Conservation (phyloP, 2,113 vertebrate species). For the Epinephelus lanceolatus region DNA sequence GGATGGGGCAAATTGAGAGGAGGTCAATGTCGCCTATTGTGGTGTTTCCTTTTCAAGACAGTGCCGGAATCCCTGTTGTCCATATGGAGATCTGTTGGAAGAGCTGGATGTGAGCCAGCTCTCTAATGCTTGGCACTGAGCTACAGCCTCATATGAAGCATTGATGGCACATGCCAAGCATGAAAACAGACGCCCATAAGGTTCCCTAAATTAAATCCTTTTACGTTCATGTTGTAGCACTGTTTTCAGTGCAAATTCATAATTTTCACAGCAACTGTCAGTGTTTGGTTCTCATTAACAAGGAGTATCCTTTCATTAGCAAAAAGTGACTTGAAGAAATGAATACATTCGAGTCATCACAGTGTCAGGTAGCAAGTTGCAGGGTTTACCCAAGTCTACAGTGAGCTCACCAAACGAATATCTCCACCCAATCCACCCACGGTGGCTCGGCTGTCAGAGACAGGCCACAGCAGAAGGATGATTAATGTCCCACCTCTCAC, state of each 20-base stretch:
- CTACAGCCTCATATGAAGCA: constrained; percentile 21
- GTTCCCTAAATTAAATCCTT: constrained; percentile 45
- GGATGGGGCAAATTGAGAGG: constrained; percentile 37
- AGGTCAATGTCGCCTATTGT: constrained; percentile 64
- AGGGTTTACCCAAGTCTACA: constrained; percentile 42
- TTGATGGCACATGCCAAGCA: constrained; percentile 41
- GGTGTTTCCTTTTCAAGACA: constrained; percentile 33
- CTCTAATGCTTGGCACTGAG: constrained; percentile 39
- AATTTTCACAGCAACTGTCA: constrained; percentile 18
- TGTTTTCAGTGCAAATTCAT: neutral
- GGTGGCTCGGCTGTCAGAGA: constrained; percentile 59
- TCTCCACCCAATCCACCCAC: constrained; percentile 51
- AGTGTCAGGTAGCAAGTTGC: neutral
- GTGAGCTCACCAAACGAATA: constrained; percentile 44
- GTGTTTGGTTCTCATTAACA: constrained; percentile 17
- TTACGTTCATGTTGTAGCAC: constrained; percentile 4
- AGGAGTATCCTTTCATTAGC: neutral
- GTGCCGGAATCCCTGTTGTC: constrained; percentile 45
- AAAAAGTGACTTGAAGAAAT: neutral
- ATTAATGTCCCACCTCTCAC: constrained; percentile 82
- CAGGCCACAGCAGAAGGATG: constrained; percentile 73
- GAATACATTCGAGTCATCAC: neutral
- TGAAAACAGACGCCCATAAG: constrained; percentile 48
- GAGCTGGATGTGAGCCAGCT: constrained; percentile 52
- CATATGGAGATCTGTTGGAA: constrained; percentile 53